These are phyloP conservation scores for Cyclopterus lumpus DNA, from an alignment of 2,797 vertebrate genomes.

Conservation along the genomic window DNA sequence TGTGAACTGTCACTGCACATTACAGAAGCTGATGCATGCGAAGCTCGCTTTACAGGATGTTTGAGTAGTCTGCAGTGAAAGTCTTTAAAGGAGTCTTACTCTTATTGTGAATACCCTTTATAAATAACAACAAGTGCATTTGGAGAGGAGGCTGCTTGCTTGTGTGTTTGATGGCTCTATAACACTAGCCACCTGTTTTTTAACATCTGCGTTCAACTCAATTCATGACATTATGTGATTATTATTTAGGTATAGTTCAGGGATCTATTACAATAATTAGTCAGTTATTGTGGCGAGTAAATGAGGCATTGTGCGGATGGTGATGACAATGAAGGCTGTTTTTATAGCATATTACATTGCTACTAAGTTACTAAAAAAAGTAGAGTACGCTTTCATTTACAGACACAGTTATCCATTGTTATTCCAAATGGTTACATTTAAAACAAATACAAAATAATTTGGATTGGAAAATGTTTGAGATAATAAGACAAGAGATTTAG, in stretches of 20 bases:
- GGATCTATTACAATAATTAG: constrained; percentile 31
- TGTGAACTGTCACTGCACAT: constrained; percentile 72
- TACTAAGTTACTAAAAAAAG: not conserved
- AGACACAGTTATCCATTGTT: constrained; percentile 21
- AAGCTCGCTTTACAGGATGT: constrained; percentile 57
- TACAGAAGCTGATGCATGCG: constrained; percentile 58
- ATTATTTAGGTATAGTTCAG: constrained; percentile 39
- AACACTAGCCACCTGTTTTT: constrained; percentile 55
- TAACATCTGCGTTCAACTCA: constrained; percentile 53
- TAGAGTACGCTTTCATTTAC: constrained; percentile 10
- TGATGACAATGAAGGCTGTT: constrained; percentile 3
- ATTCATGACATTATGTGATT: constrained; percentile 46
- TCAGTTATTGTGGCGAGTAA: constrained; percentile 11
- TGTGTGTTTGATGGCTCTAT: constrained; percentile 58
- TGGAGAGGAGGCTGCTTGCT: constrained; percentile 42
- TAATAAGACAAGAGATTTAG: not conserved
- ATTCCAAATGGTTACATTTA: constrained; percentile 22
- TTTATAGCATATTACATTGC: not conserved
- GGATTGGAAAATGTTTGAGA: not conserved
- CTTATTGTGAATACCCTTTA: constrained; percentile 50
- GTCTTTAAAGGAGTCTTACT: constrained; percentile 48
- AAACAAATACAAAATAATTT: constrained; percentile 23
- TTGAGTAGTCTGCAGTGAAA: constrained; percentile 48
- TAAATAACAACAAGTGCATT: constrained; percentile 50
- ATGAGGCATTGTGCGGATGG: not conserved